These are phyloP conservation scores for Blera fallax DNA, from an alignment of 2,888 invertebrate species.

Conservation along the genomic window DNA sequence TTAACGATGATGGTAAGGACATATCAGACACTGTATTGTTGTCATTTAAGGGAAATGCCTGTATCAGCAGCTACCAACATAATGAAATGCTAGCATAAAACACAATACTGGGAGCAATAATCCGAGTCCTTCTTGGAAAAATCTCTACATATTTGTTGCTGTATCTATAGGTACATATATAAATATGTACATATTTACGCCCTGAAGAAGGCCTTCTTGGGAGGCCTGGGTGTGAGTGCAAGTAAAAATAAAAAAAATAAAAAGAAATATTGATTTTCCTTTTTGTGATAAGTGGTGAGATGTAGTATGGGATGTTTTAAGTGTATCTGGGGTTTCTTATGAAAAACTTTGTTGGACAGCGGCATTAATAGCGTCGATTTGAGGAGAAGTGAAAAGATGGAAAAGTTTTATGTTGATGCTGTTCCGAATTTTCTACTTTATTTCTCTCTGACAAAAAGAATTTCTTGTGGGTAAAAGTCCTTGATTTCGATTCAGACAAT, in stretches of 20 bases:
- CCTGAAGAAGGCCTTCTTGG: background rate
- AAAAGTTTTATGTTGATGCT: constrained; percentile 17
- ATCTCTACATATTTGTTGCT: background rate
- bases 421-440: background rate
- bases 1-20: background rate
- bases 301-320: constrained; percentile 23
- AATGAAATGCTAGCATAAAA: constrained; percentile 7
- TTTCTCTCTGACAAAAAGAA: background rate
- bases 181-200: background rate
- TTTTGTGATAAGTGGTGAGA: constrained; percentile 21
- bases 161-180: background rate
- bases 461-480: background rate
- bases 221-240: background rate
- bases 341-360: constrained; percentile 34
- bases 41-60: background rate
- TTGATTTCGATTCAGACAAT: background rate
- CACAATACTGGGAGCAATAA: constrained; percentile 27
- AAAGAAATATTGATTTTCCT: constrained; percentile 40
- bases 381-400: background rate
- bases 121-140: constrained; percentile 2
- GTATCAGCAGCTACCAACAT: constrained; percentile 2
- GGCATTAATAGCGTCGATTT: constrained; percentile 32
- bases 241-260: constrained; percentile 21
- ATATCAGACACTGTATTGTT: background rate
- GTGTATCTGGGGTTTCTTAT: constrained; percentile 33